Conservation (phyloP, 2,113 vertebrate genomes). For the Takifugu bimaculatus region DNA sequence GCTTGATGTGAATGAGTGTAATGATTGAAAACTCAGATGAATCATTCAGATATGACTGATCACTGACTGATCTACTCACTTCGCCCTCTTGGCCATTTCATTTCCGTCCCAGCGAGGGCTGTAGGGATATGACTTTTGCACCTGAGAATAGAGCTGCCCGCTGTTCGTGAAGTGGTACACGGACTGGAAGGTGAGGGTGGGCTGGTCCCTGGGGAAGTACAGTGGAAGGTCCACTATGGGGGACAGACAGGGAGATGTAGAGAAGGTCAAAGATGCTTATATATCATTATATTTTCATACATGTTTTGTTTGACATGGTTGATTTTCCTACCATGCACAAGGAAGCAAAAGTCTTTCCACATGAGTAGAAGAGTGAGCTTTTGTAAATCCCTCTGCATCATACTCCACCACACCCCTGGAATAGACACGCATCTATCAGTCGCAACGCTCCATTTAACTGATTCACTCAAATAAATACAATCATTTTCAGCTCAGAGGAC, state of each 20-base stretch:
- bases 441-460: too few species aligned
- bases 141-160: constrained; percentile 95
- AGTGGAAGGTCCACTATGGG: constrained; percentile 89
- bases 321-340: constrained; percentile 85
- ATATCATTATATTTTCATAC: background rate
- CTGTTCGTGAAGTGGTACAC: constrained; percentile 98
- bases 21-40: background rate
- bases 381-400: constrained; percentile 97
- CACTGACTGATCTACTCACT: constrained; percentile 76
- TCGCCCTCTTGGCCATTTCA: constrained; percentile 99
- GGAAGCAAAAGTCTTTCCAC: constrained; percentile 98
- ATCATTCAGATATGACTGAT: background rate
- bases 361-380: constrained; percentile 95
- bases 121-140: constrained; percentile 97
- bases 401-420: constrained; percentile 95
- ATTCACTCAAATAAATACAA: too few species aligned
- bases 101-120: constrained; percentile 99
- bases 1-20: too few species aligned
- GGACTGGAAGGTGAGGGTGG: constrained; percentile 94
- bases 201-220: constrained; percentile 96
- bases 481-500: background rate
- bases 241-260: constrained; percentile 23
- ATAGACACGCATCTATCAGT: constrained; percentile 21
- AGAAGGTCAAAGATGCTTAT: background rate
- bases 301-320: background rate